Conservation (phyloP, 2,113 vertebrate genomes). For the Aptenodytes patagonicus region DNA sequence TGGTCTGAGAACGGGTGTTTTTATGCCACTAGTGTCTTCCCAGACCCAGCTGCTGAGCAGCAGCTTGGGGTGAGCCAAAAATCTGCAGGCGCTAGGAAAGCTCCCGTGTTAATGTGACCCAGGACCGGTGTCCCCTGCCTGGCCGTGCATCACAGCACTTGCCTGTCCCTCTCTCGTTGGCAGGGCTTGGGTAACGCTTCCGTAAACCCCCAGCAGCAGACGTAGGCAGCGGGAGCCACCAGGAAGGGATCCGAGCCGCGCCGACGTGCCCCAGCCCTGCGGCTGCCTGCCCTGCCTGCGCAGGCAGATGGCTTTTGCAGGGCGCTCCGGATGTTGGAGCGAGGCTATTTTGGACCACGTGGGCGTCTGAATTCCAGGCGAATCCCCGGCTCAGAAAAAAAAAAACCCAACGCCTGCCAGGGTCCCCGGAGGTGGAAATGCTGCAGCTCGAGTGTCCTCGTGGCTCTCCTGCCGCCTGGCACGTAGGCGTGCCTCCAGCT, state of each 20-base stretch:
- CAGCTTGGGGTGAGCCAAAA: not conserved
- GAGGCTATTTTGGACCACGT: conserved; percentile 64
- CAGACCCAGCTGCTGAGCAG: not conserved
- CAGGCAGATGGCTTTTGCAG: conserved; percentile 60
- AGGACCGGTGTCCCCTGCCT: not conserved
- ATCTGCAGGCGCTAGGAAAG: not conserved
- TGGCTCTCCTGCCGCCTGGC: not conserved
- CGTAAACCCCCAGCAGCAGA: not conserved
- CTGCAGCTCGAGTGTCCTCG: not conserved
- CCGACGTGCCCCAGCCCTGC: not conserved
- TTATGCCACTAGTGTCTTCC: not conserved
- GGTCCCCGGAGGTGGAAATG: not conserved
- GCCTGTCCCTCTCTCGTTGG: not conserved
- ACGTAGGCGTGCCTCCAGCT: not conserved
- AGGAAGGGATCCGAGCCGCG: not conserved
- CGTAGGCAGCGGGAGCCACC: not conserved
- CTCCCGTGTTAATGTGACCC: fast-evolving
- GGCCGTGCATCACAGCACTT: fast-evolving
- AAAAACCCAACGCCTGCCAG: not conserved
- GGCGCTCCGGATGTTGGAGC: conserved; percentile 53
- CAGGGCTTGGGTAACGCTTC: not conserved
- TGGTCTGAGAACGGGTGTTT: not conserved
- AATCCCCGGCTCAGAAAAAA: conserved; percentile 30
- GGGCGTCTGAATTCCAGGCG: conserved; percentile 63
- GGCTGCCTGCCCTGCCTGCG: conserved; percentile 24